Evolutionary conservation across 2,797 vertebrate species (phyloP), one percentile per base, ranked within the genome.

Genomic region (Tamandua tetradactyla): DNA sequence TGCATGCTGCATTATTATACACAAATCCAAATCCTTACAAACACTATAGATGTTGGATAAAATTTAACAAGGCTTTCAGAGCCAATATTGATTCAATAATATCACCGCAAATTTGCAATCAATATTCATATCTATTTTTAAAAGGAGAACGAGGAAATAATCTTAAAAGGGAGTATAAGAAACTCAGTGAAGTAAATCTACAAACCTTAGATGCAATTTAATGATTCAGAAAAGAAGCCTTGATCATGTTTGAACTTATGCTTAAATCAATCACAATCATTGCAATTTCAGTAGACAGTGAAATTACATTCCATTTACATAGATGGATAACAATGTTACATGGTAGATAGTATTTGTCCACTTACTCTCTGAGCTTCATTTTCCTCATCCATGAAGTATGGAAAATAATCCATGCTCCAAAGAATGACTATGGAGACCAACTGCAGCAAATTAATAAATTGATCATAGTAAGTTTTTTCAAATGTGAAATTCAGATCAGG

Each of bases 141-240:
- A 88, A 90, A 88, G 57, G 35, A 92, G 32, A 76, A 30, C 4
- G 61, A 95, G 68, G 66, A 93, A 92, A 76, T 89, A 57, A 75
- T 44, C n/a, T 83, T 83, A 57, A 62, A 80, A 47, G 57, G 68
- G 44, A 75, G 4, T 14, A 32, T 40, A 61, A 68, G n/a, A 71
- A 89, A 64, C 8, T 75, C 74, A 86, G 23, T 72, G 42, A 82
- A 92, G 30, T 32, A 72, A 83, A 72, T 30, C 62, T 83, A 59
- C 1, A 80, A 89, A 89, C 61, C 1, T 44, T 80, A 89, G 17
- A 62, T 89, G 59, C 61, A 59, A 22, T 62, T 42, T 40, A 93
- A 75, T 84, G 20, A 13, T 87, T 89, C 44, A 75, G 37, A 69
- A 68, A 84, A 68, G 37, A 37, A 42, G 15, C 69, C 8, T 35